Conservation (phyloP, 2,888 invertebrate species). For the Tipula vernalis region DNA sequence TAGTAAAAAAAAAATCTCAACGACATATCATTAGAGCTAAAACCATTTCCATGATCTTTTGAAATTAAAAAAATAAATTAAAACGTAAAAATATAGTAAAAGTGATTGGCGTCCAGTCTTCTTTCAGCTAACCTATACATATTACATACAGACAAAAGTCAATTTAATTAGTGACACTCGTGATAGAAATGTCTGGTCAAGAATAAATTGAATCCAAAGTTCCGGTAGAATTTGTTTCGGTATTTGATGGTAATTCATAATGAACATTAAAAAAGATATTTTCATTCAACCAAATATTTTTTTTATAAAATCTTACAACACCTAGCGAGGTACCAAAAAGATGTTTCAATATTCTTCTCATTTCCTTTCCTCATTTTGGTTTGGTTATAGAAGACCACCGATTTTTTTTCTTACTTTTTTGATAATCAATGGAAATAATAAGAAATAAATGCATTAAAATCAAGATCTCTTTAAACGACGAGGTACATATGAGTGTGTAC, state of each 20-base stretch:
- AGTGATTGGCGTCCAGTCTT: neutral
- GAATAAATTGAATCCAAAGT: neutral
- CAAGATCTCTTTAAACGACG: neutral
- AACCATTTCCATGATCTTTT: neutral
- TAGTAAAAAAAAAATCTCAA: neutral
- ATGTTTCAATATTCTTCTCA: neutral
- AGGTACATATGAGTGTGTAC: neutral
- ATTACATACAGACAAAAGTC: neutral
- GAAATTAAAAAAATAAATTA: neutral
- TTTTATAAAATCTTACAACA: neutral
- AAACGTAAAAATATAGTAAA: neutral
- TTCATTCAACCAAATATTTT: neutral
- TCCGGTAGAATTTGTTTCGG: neutral
- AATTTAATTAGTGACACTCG: neutral
- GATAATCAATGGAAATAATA: neutral
- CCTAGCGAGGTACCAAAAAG: neutral
- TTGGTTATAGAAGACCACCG: neutral
- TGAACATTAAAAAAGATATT: neutral
- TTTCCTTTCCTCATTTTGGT: neutral
- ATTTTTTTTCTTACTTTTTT: neutral
- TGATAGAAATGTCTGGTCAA: neutral
- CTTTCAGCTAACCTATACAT: neutral
- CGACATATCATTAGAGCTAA: neutral
- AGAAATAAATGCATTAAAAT: neutral
- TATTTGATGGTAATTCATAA: too few relatives aligned